Evolutionary conservation across 2,888 invertebrate species (phyloP), one percentile per base, ranked within the genome.

Genomic region (Ormyrus nitidulus): DNA sequence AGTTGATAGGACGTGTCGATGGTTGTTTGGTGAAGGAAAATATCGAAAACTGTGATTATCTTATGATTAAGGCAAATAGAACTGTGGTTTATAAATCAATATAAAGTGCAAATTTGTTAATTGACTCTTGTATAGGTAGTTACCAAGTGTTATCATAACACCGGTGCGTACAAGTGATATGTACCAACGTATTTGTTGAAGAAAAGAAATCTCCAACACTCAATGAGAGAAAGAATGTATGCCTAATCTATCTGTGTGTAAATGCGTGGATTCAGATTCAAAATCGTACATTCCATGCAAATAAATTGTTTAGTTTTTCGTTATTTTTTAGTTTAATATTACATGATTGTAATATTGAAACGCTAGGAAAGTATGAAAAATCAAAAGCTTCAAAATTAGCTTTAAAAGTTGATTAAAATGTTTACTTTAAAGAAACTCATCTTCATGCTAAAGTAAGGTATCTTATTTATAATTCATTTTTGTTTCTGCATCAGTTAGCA

Each of bases 1-100:
- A 34, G 95, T 96, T 82, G 99, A 99, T 91, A 93, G 97, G 86
- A 87, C 93, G 56, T 97, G 97, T 91, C 93, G 97, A 87, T 95
- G 95, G 93, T 91, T 97, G 68, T 97, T 97, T 89, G 97, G 97
- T 46, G 97, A 96, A 91, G 96, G 96, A 62, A 93, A 93, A 88
- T 91, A 87, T 81, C 82, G 85, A 72, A 89, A 89, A 81, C 87
- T 90, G 88, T 90, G 89, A 90, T 90, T 77, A 72, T 69, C 71
- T 19, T 81, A 64, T 66, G 56, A 79, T 80, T 75, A 54, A 80
- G 51, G 80, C 59, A 77, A 53, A 78, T 69, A 62, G 56, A 72
- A 75, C 71, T 80, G 72, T 77, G 58, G 77, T 77, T 72, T 73
- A 58, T 78, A 80, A 76, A 73, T 68, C 54, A 64, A 58, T 62